A percentile compares a stretch with the other conserved stretches of the same genome.
phyloP scores from a whole-genome alignment of 2,888 invertebrate genomes.

The Temnothorax rugatulus region DNA sequence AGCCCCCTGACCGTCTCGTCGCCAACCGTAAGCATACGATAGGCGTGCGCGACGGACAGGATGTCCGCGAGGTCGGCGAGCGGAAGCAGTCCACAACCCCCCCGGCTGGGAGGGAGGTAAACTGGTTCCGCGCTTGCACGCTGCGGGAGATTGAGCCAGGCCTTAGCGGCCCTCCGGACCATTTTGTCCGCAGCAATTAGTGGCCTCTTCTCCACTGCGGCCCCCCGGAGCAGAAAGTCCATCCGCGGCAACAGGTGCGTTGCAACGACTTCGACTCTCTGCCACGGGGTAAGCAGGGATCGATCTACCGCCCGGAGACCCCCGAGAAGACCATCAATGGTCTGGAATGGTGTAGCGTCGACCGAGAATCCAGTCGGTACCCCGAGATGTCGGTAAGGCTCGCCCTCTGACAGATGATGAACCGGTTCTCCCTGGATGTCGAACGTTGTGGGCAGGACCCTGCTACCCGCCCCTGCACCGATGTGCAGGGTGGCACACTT shows the following conservation, averaged over 20 bases:
- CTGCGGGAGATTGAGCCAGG: neutral
- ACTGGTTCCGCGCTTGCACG: neutral
- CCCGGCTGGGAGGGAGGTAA: neutral
- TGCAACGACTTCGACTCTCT: neutral
- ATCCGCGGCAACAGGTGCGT: neutral
- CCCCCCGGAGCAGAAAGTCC: neutral
- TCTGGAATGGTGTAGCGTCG: neutral
- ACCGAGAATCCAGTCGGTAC: neutral
- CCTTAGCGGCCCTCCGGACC: neutral
- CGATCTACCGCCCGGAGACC: neutral
- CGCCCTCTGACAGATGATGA: neutral
- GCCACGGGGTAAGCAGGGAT: neutral
- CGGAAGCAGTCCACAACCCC: neutral
- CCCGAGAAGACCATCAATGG: neutral
- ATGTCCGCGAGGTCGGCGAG: too few relatives aligned
- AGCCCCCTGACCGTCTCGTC: too few relatives aligned
- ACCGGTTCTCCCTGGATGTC: neutral
- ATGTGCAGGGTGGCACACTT: constrained; percentile 71
- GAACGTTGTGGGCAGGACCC: neutral
- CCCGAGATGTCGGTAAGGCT: neutral
- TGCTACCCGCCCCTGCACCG: too few relatives aligned
- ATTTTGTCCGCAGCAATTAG: neutral
- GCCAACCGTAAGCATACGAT: too few relatives aligned
- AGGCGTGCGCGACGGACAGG: too few relatives aligned
- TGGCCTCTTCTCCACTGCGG: neutral